These are phyloP conservation scores for Crocodylus rhombifer DNA, from an alignment of 2,797 vertebrate species.

Conservation along the genomic window DNA sequence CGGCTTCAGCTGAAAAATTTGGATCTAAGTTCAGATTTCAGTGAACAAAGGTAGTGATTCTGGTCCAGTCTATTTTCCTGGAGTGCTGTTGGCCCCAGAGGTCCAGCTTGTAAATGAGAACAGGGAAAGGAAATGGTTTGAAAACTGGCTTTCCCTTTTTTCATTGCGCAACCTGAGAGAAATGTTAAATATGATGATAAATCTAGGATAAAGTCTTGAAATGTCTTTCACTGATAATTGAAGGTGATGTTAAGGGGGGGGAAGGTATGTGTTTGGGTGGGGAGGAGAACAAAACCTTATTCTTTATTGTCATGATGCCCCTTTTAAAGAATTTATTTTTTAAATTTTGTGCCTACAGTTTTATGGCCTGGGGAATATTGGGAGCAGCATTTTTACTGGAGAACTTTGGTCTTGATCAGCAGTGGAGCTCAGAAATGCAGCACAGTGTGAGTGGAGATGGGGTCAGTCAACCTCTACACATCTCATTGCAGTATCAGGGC, in stretches of 20 bases:
- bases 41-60: neutral
- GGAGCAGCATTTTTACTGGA: neutral
- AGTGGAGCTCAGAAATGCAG: no score
- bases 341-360: neutral
- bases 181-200: neutral
- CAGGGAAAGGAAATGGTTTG: constrained; percentile 5
- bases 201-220: neutral
- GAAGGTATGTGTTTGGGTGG: no score
- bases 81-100: neutral
- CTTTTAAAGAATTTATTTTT: neutral
- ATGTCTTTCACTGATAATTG: neutral
- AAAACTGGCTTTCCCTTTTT: neutral
- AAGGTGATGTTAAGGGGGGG: neutral
- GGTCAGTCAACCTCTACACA: neutral
- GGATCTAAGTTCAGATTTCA: no score
- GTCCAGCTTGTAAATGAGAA: constrained; percentile 20
- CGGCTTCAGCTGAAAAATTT: no score
- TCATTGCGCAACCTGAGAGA: neutral
- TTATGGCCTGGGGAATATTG: neutral
- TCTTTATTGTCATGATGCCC: neutral
- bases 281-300: no score
- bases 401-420: neutral
- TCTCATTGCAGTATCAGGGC: neutral
- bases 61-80: neutral
- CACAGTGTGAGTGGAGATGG: no score